A percentile compares a stretch with the other conserved stretches of the same genome.
Evolutionary conservation across 2,888 invertebrate genomes (phyloP).

Genomic region (Tolmerus cingulatus): DNA sequence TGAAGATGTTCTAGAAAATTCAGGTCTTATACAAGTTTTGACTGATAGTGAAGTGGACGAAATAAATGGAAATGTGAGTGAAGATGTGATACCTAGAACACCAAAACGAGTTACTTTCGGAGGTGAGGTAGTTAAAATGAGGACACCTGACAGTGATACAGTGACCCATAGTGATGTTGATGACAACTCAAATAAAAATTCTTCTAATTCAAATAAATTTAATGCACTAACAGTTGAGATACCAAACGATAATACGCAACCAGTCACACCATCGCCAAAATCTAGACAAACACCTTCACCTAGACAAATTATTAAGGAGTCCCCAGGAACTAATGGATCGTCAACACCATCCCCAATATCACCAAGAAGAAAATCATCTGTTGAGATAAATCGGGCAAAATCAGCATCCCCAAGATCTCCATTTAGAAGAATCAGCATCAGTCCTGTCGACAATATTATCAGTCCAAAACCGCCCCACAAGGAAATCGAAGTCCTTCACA

Average conservation of each 20-base stretch:
- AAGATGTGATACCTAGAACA: conserved; percentile 64
- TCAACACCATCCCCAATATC: conserved; percentile 48
- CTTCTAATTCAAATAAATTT: conserved; percentile 49
- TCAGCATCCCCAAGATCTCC: conserved; percentile 55
- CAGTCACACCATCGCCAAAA: conserved; percentile 49
- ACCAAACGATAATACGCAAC: conserved; percentile 61
- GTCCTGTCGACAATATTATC: conserved; percentile 65
- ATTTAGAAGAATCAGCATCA: conserved; percentile 55
- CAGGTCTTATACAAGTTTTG: conserved; percentile 68
- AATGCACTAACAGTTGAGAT: conserved; percentile 58
- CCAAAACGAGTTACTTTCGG: conserved; percentile 83
- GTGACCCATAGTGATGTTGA: conserved; percentile 69
- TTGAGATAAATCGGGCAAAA: conserved; percentile 46
- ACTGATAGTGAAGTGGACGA: conserved; percentile 71
- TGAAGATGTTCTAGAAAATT: conserved; percentile 54
- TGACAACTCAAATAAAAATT: conserved; percentile 50
- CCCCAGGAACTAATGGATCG: neutral
- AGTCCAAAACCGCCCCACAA: conserved; percentile 67
- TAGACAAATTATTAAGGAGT: neutral
- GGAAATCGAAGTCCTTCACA: conserved; percentile 74
- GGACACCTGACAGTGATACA: conserved; percentile 85
- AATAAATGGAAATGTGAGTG: conserved; percentile 52
- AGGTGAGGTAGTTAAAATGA: conserved; percentile 84
- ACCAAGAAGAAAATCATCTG: conserved; percentile 33
- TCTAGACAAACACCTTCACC: conserved; percentile 29